Base-by-base conservation (phyloP, 1,140 invertebrate genomes). In the Pissodes strobi region DNA sequence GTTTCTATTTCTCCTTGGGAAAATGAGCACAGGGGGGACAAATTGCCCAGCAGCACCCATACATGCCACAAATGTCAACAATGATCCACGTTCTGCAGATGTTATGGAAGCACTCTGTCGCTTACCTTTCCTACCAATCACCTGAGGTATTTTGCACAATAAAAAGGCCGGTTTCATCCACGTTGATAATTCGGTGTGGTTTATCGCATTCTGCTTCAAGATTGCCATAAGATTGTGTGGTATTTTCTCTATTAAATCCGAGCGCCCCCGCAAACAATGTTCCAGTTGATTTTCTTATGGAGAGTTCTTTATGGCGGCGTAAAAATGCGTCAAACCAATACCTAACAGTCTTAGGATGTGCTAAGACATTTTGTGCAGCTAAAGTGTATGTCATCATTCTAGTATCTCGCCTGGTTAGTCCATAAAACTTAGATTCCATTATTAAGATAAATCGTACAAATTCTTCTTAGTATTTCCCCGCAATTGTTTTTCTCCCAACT, bases 1-100 rank as follows among this genome's bases (percentile, higher is more conserved):
- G 37, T 63, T 72, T 58, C 68, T 68, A 49, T 70, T 70, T 72
- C 75, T 77, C 19, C 74, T 59, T 1, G 76, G 73, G 68, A 74
- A 78, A 53, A 78, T 75, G 4, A 78, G 53, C 69, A 76, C 61
- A 22, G 74, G 73, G 34, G 75, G 74, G 6, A 79, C 52, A 72
- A 75, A 78, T 46, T 63, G 60, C 3, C 76, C 74, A 21, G 53
- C 63, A 10, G 73, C 75, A 58, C 69, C 79, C 75, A 77, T 78
- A n/a, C 60, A 25, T 13, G 19, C 23, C 43, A 69, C 46, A 18
- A 66, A 6, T n/a, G 53, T 79, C 15, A 69, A 34, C 12, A 76
- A 45, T 12, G 69, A 72, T n/a, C n/a, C n/a, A n/a, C n/a, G n/a
- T n/a, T n/a, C n/a, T n/a, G n/a, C n/a, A n/a, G n/a, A n/a, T 25